phyloP scores from a whole-genome alignment of 2,113 vertebrate species.

The Tursiops truncatus region DNA sequence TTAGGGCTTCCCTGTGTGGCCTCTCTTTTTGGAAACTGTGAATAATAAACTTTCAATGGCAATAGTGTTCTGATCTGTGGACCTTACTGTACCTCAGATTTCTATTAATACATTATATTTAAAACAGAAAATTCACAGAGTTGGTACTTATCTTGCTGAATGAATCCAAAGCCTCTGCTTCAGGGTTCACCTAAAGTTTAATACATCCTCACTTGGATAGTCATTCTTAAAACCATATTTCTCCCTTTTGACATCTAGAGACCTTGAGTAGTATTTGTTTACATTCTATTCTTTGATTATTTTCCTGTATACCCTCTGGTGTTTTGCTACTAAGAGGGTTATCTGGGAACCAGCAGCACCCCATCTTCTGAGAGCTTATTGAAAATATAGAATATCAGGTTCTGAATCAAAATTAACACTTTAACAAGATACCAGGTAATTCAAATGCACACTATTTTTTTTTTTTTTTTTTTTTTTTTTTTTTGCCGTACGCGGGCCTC shows the following conservation, averaged over 20 bases:
- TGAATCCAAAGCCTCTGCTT: not conserved
- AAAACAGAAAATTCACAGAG: not conserved
- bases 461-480: too few species aligned
- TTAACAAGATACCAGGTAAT: not conserved
- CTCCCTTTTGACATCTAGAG: not conserved
- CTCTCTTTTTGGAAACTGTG: not conserved
- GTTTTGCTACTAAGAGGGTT: not conserved
- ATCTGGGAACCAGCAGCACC: not conserved
- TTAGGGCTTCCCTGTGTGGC: rapidly evolving
- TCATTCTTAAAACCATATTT: not conserved
- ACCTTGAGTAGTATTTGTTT: not conserved
- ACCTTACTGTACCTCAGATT: not conserved
- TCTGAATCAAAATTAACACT: not conserved
- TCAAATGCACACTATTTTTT: slow-evolving; percentile 18
- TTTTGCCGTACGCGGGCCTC: too few species aligned
- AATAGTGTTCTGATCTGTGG: not conserved
- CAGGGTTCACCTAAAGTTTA: not conserved
- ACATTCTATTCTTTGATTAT: not conserved
- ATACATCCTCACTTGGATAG: not conserved
- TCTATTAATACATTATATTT: not conserved
- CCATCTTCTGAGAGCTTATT: not conserved
- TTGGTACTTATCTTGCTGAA: not conserved
- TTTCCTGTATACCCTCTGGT: not conserved
- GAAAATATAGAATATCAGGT: not conserved
- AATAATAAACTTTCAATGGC: not conserved